Base-by-base conservation (phyloP, 2,797 vertebrate species). In the Cynodonichthys magdalenae region DNA sequence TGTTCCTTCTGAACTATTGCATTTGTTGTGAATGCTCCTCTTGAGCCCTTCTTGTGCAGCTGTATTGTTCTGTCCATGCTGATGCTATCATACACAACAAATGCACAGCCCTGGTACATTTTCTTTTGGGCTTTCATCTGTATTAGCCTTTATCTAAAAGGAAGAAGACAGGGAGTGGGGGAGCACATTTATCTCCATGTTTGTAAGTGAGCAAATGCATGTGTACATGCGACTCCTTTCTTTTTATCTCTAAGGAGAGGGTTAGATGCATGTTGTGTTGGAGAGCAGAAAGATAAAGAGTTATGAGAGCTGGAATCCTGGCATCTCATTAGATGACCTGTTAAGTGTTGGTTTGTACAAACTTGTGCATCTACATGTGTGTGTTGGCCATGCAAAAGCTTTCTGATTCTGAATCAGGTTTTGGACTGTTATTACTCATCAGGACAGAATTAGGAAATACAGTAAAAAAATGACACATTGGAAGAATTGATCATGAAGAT, bases 1-100 rank as follows among this genome's bases (percentile, higher is more conserved):
- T 67, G 66, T 66, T 69, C 66, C 58, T 55, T 74, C 66, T 84
- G 50, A 67, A 69, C 53, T 44, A 77, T 80, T 71, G 74, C 63
- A 61, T 83, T 77, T 66, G 80, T 77, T 12, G 65, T 41, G 69
- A 80, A 77, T 42, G 55, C 66, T 59, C 58, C 74, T 69, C 73
- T 80, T 63, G 77, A 84, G 85, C 56, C 60, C 59, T 46, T 63
- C 58, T 66, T 34, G 27, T 69, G 79, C 74, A 71, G 86, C 83
- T 84, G 74, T 63, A 80, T 90, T 81, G 84, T 80, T 71, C 72
- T 79, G 78, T 79, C 70, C 65, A 47, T 57, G 51, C 71, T 3
- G 86, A 91, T 90, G 82, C 79, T 92, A 92, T 92, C 90, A 75
- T 78, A 88, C 74, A 66, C 86, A 86, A 90, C 85, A 91, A 92